These are phyloP conservation scores for Onychostruthus taczanowskii DNA, from an alignment of 2,113 vertebrate species.

Conservation along the genomic window DNA sequence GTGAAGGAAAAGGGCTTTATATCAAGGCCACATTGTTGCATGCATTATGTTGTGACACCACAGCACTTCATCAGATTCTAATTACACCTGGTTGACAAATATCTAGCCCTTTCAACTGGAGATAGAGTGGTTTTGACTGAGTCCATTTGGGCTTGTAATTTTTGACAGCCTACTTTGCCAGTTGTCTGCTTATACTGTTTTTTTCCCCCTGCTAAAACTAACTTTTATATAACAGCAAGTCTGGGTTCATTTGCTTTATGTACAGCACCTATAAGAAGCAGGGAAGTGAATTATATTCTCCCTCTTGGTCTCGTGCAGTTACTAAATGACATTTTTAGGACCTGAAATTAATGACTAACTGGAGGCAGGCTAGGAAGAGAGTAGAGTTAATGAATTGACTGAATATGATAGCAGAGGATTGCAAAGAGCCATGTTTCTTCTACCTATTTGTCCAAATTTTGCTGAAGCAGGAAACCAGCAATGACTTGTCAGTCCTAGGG, in stretches of 20 bases:
- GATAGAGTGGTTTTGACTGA: conserved; percentile 30
- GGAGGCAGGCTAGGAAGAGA: conserved; percentile 34
- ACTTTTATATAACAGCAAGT: conserved; percentile 32
- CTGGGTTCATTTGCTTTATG: conserved; percentile 50
- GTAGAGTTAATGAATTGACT: conserved; percentile 59
- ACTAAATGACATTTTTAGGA: conserved; percentile 65
- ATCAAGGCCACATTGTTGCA: background rate
- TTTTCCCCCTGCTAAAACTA: background rate
- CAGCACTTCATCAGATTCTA: conserved; percentile 10
- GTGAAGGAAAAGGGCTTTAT: background rate
- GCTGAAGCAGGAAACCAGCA: conserved; percentile 12
- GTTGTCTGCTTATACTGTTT: background rate
- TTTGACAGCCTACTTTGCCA: conserved; percentile 14
- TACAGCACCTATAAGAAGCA: conserved; percentile 14
- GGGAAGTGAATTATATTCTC: conserved; percentile 52
- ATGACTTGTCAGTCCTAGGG: background rate
- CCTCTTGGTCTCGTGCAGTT: conserved; percentile 22
- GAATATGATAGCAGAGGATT: conserved; percentile 36
- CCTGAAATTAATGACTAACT: conserved; percentile 34
- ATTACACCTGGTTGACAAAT: background rate
- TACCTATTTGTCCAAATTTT: background rate
- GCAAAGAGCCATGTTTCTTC: background rate
- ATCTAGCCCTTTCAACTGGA: conserved; percentile 10
- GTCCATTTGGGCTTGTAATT: background rate
- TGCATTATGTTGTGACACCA: background rate